Base-by-base conservation (phyloP, 2,888 invertebrate genomes). In the Tryphoninae sp. region DNA sequence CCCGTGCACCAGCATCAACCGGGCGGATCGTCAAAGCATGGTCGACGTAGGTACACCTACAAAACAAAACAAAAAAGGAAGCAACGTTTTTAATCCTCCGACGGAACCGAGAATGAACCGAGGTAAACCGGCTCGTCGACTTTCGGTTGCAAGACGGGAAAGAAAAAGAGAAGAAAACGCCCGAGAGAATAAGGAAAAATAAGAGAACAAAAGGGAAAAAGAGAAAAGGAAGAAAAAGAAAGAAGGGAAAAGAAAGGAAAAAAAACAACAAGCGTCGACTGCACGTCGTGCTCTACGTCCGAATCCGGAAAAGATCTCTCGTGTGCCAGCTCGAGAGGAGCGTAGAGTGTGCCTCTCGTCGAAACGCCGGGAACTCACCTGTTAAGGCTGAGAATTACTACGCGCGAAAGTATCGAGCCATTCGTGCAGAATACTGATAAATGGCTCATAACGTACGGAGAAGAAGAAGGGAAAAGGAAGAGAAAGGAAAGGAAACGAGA, bases 251-350 rank as follows among this genome's bases (percentile, higher is more conserved):
- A 55, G 33, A 13, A 16, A 22, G 7, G 42, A 53, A 53, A 73
- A 62, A 62, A 22, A n/a, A 2, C 13, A 19, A 51, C 49, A 42
- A 40, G 42, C 33, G 51, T 40, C 33, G 65, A 67, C 67, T 61
- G 51, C 61, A 64, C 51, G 67, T 65, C 62, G 61, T 22, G 67
- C 75, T 79, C 62, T 67, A 49, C 67, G 33, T 64, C 42, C 67
- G 79, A 79, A 82, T 82, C 76, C 82, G 82, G 82, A 82, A 82
- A 78, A 82, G 82, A 79, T 62, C 42, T 79, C 78, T 62, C n/a
- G 42, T 40, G 65, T 26, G 26, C 19, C 58, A 45, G 51, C 68
- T 58, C n/a, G 49, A 59, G 51, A 68, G 71, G 49, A 33, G 23
- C 22, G 62, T 6, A 40, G 16, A 78, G 23, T 61, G 45, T 73